phyloP scores from a whole-genome alignment of 64 coral and sea anemone species.

The Porites lutea region DNA sequence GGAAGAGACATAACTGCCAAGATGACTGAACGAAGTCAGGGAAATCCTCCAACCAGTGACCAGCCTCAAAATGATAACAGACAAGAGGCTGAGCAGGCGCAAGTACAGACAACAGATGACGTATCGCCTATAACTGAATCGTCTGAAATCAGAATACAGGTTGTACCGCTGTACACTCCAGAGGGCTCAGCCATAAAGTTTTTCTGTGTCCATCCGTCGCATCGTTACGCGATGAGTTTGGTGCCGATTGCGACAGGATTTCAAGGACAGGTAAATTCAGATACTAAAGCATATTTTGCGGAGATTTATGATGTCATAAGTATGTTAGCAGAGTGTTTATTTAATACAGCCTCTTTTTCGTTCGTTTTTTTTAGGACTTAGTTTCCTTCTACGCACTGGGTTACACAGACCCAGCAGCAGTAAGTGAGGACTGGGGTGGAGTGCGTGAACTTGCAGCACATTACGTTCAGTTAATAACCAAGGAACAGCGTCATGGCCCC shows the following conservation, averaged over 20 bases:
- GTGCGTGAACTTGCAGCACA: conserved; percentile 63
- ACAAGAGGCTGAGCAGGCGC: neutral
- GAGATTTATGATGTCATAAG: too few relatives aligned
- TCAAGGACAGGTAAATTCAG: conserved; percentile 64
- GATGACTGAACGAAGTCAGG: neutral
- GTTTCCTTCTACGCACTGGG: conserved; percentile 65
- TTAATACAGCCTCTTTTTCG: neutral
- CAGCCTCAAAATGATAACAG: neutral
- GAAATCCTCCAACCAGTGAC: neutral
- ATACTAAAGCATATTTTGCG: neutral
- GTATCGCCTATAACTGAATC: too few relatives aligned
- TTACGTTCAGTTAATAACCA: conserved; percentile 32
- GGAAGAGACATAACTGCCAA: conserved; percentile 15
- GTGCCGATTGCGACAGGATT: conserved; percentile 67
- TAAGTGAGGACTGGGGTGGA: conserved; percentile 39
- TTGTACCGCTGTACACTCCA: conserved; percentile 70
- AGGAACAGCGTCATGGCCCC: conserved; percentile 61
- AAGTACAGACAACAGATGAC: neutral
- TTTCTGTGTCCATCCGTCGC: conserved; percentile 73
- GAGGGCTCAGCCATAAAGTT: conserved; percentile 59
- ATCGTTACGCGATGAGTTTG: conserved; percentile 79
- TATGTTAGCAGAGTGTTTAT: too few relatives aligned
- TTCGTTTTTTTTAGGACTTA: neutral
- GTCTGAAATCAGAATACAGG: neutral
- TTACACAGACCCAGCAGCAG: conserved; percentile 28